Percentiles rank a stretch among this genome's conserved stretches.
Evolutionary conservation across 2,113 vertebrate genomes (phyloP).

Genomic region (Strix uralensis): DNA sequence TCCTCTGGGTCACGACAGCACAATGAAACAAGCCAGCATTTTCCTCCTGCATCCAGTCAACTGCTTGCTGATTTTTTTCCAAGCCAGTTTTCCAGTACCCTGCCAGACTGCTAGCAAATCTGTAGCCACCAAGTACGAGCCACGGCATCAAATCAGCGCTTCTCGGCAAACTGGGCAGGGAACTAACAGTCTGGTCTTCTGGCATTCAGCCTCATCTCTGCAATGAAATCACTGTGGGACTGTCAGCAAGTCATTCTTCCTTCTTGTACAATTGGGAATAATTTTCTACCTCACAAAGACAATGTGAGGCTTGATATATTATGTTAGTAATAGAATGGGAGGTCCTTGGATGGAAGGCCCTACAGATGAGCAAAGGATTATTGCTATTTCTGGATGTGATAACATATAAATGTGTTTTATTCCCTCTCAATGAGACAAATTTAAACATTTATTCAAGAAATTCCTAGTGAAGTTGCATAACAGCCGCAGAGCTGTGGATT

Average conservation of each 20-base stretch:
- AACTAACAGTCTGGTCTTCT: background rate
- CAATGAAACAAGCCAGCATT: background rate
- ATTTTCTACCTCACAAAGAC: background rate
- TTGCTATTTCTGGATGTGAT: conserved; percentile 6
- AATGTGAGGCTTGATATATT: background rate
- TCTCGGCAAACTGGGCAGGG: background rate
- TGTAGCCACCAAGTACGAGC: background rate
- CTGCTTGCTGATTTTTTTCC: background rate
- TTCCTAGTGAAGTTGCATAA: background rate
- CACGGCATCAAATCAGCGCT: background rate
- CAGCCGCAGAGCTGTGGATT: background rate
- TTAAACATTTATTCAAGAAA: background rate
- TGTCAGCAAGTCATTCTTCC: background rate
- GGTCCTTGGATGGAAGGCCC: conserved; percentile 1
- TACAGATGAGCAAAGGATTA: conserved; percentile 44
- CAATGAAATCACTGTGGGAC: conserved; percentile 14
- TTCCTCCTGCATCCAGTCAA: conserved; percentile 3
- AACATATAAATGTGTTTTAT: conserved; percentile 8
- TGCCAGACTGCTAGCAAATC: background rate
- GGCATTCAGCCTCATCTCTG: conserved; percentile 10
- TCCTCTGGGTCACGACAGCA: background rate
- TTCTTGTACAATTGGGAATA: background rate
- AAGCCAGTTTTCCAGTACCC: background rate
- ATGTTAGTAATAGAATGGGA: background rate
- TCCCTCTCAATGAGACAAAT: background rate